phyloP scores from a whole-genome alignment of 2,113 vertebrate species.

The Hyaena hyaena region DNA sequence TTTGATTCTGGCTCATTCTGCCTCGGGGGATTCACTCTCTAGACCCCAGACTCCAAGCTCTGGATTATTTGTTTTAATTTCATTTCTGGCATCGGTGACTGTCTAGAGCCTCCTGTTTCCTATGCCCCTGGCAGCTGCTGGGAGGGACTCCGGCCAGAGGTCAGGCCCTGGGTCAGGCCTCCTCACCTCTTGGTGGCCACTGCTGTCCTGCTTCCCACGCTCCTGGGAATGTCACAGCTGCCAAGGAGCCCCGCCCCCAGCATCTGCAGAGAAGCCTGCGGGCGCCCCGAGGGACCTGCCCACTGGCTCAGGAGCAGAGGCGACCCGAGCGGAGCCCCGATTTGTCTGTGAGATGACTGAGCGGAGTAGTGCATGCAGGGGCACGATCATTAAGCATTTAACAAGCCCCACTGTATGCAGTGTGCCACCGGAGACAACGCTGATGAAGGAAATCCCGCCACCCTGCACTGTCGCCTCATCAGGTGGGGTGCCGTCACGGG shows the following conservation, averaged over 20 bases:
- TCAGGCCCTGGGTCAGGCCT: not conserved
- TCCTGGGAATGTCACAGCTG: accelerated
- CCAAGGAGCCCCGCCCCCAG: too few relatives aligned
- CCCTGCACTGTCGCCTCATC: accelerated
- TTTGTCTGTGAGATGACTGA: accelerated
- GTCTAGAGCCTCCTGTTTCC: not conserved
- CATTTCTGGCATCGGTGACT: not conserved
- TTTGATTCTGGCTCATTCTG: not conserved
- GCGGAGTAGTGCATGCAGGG: accelerated
- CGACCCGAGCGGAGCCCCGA: not conserved
- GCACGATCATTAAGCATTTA: not conserved
- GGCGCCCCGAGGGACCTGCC: not conserved
- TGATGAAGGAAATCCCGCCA: accelerated
- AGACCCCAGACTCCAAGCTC: not conserved
- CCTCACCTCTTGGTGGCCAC: not conserved
- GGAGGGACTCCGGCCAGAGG: not conserved
- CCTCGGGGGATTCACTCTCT: not conserved
- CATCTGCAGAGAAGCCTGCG: not conserved
- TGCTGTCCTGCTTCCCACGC: not conserved
- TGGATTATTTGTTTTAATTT: slow-evolving; percentile 56
- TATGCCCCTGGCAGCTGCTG: accelerated
- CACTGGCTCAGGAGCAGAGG: not conserved
- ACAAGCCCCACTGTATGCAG: not conserved
- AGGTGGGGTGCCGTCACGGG: accelerated
- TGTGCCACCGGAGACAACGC: accelerated